Base-by-base conservation (phyloP, 2,888 invertebrate genomes). In the Argyresthia goedartella region DNA sequence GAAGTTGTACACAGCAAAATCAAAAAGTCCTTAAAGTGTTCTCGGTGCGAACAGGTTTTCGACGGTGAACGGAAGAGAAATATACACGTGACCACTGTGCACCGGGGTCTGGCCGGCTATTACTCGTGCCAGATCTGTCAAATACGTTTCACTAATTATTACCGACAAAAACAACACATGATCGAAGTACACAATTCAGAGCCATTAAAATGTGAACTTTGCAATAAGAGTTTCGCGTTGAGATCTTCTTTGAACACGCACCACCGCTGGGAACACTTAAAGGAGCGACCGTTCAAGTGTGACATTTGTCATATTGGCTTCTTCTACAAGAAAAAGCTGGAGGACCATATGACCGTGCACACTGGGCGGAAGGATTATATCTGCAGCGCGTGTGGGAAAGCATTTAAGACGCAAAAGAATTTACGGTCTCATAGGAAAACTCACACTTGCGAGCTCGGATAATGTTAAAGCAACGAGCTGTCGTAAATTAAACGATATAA, bases 341-440 rank as follows among this genome's bases (percentile, higher is more conserved):
- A 79, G 0, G 89, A 89, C 59, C 85, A 86, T 52, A 66, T 81
- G 68, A 81, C 81, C 1, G 81, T 81, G 10, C 85, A 85, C 52
- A 85, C 85, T 0, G 87, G 87, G 48, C 89, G 89, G 44, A 81
- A 87, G 36, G 82, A 82, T 15, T 89, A 88, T 54, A 87, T 89
- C 52, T 91, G 91, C 57, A 89, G 90, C 11, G 76, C 89, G 0
- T 91, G 91, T 58, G 88, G 88, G 0, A 89, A 88, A 52, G 89
- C 88, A 57, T 88, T 82, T 52, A 82, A 82, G 0, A 85, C 81
- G 2, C 81, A 81, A 60, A 81, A 76, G 49, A 82, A 81, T 54
- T 76, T 71, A 49, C 60, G 80, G 33, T 81, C 81, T 55, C 85
- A 85, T 54, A 76, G 84, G 80, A 85, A 79, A 63, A 85, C 53